phyloP scores from a whole-genome alignment of 2,888 invertebrate genomes.

The Fragum whitleyi region DNA sequence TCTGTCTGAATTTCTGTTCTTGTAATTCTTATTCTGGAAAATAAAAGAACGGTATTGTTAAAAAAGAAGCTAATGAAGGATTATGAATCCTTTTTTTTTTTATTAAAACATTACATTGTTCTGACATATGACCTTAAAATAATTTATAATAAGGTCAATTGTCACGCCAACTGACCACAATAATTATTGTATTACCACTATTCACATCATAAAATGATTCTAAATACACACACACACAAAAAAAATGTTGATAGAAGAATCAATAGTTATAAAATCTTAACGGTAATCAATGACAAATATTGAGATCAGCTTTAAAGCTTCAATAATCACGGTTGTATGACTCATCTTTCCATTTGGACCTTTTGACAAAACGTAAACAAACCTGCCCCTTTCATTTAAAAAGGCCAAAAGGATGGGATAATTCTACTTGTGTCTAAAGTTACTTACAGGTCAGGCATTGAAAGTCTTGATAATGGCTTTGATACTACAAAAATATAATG shows the following conservation, averaged over 20 bases:
- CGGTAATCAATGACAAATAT: background rate
- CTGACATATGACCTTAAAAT: background rate
- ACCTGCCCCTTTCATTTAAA: background rate
- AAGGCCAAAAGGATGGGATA: no score
- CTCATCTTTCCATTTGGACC: constrained; percentile 5
- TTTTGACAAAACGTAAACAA: constrained; percentile 19
- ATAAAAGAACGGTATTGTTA: background rate
- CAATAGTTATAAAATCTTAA: no score
- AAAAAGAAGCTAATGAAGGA: background rate
- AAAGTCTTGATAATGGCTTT: background rate
- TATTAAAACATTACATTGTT: background rate
- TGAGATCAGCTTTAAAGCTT: background rate
- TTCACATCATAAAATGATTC: background rate
- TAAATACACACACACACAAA: no score
- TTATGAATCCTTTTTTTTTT: no score
- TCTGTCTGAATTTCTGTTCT: background rate
- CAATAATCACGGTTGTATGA: constrained; percentile 15
- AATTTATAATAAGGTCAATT: background rate
- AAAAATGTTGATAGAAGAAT: no score
- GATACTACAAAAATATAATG: background rate
- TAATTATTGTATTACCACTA: background rate
- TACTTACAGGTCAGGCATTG: no score
- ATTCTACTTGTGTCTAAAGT: no score
- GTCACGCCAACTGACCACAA: background rate
- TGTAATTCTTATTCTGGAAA: background rate